These are phyloP conservation scores for Antrozous pallidus DNA, from an alignment of 2,797 vertebrate genomes.

Conservation along the genomic window DNA sequence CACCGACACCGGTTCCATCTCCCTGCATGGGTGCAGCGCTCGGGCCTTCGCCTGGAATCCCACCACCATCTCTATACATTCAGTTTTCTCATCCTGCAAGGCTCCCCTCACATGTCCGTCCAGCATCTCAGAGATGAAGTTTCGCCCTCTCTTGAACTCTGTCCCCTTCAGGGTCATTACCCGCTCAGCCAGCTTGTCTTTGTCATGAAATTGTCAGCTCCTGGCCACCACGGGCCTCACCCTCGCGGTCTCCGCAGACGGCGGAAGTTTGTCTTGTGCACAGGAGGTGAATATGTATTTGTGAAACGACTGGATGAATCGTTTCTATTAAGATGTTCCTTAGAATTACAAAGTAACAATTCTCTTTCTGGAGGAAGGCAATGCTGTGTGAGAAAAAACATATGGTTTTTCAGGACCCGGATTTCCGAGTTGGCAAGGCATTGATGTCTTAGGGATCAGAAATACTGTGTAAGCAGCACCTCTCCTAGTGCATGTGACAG, in stretches of 20 bases:
- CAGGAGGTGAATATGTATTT: not conserved
- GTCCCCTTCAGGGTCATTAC: not conserved
- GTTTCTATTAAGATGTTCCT: not conserved
- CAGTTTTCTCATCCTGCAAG: not conserved
- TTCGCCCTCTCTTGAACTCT: not conserved
- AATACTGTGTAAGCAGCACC: not conserved
- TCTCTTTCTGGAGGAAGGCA: conserved; percentile 1
- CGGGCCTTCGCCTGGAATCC: not conserved
- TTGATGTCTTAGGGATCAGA: not conserved
- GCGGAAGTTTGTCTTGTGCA: not conserved
- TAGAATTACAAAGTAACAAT: not conserved
- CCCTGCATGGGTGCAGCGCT: fast-evolving
- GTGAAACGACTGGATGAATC: not conserved
- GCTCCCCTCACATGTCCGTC: not conserved
- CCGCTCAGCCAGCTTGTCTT: not conserved
- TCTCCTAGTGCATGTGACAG: not conserved
- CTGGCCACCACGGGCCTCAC: not conserved
- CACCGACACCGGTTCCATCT: fast-evolving
- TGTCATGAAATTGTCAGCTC: not conserved
- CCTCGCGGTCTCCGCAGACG: not conserved
- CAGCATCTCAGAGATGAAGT: not conserved
- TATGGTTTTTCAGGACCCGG: not conserved
- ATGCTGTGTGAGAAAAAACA: not conserved
- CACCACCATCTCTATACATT: not conserved
- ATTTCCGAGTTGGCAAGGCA: not conserved